Evolutionary conservation across 2,888 invertebrate genomes (phyloP).

Genomic region (Tachina fera): DNA sequence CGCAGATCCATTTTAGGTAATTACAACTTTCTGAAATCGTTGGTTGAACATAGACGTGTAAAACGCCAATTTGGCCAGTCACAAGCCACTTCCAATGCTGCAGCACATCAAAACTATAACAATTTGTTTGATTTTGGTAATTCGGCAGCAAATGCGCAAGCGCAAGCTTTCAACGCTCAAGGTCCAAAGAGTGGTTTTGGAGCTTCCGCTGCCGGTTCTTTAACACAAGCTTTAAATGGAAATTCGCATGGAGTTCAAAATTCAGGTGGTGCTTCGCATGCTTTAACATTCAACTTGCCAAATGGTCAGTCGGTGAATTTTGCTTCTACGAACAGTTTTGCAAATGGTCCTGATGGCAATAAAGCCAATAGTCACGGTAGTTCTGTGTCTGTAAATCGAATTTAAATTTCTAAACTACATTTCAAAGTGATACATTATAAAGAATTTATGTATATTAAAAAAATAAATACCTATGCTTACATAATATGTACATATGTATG

Average conservation of each 20-base stretch:
- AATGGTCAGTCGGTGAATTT: conserved; percentile 82
- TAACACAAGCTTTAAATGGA: conserved; percentile 79
- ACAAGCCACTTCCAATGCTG: conserved; percentile 79
- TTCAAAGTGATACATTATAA: conserved; percentile 53
- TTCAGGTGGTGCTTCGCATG: conserved; percentile 80
- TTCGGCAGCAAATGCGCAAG: conserved; percentile 80
- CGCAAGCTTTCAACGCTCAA: conserved; percentile 81
- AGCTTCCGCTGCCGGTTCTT: conserved; percentile 80
- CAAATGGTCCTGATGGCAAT: conserved; percentile 76
- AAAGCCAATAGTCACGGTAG: conserved; percentile 76
- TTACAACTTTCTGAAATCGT: conserved; percentile 61
- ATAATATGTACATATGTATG: no score
- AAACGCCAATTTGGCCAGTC: conserved; percentile 77
- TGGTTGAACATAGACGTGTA: conserved; percentile 76
- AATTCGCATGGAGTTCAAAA: conserved; percentile 77
- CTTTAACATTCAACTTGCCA: conserved; percentile 81
- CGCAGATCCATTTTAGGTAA: conserved; percentile 64
- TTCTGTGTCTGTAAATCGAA: conserved; percentile 76
- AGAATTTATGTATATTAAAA: not conserved
- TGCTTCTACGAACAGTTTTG: conserved; percentile 80
- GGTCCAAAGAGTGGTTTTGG: conserved; percentile 80
- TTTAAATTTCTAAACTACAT: conserved; percentile 42
- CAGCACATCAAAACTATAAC: conserved; percentile 74
- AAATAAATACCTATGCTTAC: no score
- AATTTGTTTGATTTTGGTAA: conserved; percentile 75